Evolutionary conservation across 2,113 vertebrate genomes (phyloP).

Genomic region (Syrrhaptes paradoxus): DNA sequence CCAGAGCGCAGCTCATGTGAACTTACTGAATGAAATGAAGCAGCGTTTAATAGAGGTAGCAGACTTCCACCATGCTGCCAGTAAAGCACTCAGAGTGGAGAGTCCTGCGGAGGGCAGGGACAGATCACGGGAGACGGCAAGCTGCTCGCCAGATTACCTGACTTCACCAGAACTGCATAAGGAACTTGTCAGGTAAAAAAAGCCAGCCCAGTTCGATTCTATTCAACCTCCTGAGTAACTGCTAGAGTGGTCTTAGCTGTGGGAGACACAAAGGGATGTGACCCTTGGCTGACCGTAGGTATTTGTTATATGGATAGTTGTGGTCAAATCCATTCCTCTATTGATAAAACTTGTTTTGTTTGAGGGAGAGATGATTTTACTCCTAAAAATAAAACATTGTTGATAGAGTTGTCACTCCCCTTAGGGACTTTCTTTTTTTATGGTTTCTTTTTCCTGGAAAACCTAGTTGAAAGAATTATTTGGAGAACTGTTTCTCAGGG

Average conservation of each 20-base stretch:
- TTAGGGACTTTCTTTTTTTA: neutral
- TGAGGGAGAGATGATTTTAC: neutral
- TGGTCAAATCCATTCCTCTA: neutral
- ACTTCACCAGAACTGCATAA: slow-evolving; percentile 91
- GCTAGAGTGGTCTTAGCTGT: neutral
- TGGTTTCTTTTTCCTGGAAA: neutral
- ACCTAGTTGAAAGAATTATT: neutral
- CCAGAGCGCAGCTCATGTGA: slow-evolving; percentile 80
- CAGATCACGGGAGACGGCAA: slow-evolving; percentile 55
- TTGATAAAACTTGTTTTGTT: neutral
- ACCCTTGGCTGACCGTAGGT: neutral
- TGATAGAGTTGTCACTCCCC: neutral
- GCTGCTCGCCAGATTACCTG: slow-evolving; percentile 66
- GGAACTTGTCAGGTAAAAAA: slow-evolving; percentile 88
- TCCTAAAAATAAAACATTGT: neutral
- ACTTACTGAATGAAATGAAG: slow-evolving; percentile 86
- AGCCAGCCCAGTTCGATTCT: neutral
- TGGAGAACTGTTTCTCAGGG: neutral
- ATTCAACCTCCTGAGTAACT: neutral
- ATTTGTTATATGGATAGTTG: neutral
- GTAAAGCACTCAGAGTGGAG: slow-evolving; percentile 86
- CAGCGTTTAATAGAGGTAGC: slow-evolving; percentile 87
- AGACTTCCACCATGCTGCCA: slow-evolving; percentile 93
- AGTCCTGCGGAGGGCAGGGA: slow-evolving; percentile 73
- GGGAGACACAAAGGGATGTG: neutral